Percentiles rank a stretch among this genome's conserved stretches.
Evolutionary conservation across 2,888 invertebrate species (phyloP).

Genomic region (Lithophane ornitopus): DNA sequence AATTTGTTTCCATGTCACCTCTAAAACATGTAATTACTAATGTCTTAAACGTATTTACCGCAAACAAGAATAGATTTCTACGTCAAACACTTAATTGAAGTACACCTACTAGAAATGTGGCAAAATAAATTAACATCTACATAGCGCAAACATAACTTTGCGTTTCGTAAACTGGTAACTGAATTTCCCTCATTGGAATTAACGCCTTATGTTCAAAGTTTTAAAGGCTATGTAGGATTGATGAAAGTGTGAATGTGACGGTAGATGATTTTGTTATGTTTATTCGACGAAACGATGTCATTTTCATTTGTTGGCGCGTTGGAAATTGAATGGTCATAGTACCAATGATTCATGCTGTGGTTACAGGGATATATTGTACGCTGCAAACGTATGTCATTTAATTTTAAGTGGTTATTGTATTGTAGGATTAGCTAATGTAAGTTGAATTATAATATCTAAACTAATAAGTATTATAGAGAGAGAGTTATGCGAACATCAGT

Average conservation of each 20-base stretch:
- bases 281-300: constrained; percentile 65
- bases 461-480: too few relatives aligned
- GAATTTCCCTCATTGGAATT: constrained; percentile 4
- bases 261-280: constrained; percentile 50
- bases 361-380: constrained; percentile 19
- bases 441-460: too few relatives aligned
- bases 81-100: constrained; percentile 18
- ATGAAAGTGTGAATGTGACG: not conserved
- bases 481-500: too few relatives aligned
- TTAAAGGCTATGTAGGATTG: constrained; percentile 28
- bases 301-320: constrained; percentile 62
- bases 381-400: constrained; percentile 26
- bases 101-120: constrained; percentile 47
- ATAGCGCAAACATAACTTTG: constrained; percentile 39
- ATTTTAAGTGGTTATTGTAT: constrained; percentile 30
- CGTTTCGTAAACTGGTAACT: constrained; percentile 17
- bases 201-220: constrained; percentile 4
- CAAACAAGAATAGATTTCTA: constrained; percentile 30
- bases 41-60: not conserved
- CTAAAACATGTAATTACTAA: not conserved
- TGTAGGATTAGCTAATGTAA: not conserved
- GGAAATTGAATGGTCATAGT: constrained; percentile 70
- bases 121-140: constrained; percentile 54
- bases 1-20: not conserved
- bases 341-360: constrained; percentile 55